These are phyloP conservation scores for Acanthis flammea DNA, from an alignment of 2,797 vertebrate genomes.

Conservation along the genomic window DNA sequence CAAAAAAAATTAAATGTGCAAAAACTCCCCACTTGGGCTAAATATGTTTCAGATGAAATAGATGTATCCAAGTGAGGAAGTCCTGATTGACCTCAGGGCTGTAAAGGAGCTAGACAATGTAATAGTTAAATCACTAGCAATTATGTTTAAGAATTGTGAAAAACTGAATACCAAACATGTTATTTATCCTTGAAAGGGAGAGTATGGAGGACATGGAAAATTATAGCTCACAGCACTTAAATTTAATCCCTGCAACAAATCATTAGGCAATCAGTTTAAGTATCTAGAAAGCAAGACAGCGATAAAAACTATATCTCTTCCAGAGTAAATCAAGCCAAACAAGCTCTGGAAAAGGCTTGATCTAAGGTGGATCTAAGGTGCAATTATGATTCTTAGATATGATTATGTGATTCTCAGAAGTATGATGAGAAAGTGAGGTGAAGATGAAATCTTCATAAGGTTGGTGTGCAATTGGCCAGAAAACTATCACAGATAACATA, in stretches of 20 bases:
- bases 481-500: not conserved
- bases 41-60: not conserved
- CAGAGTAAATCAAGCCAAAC: not conserved
- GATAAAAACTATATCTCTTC: not conserved
- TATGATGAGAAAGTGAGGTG: not conserved
- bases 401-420: not conserved
- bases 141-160: not conserved
- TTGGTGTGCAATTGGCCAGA: not conserved
- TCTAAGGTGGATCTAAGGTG: too few relatives aligned
- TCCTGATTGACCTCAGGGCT: not conserved
- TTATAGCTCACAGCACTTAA: not conserved
- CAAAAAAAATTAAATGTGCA: not conserved
- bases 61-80: not conserved
- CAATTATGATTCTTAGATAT: not conserved
- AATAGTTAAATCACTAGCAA: not conserved
- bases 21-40: not conserved
- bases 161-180: not conserved
- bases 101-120: not conserved
- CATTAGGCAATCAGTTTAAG: constrained; percentile 16
- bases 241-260: constrained; percentile 15
- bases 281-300: not conserved
- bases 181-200: not conserved
- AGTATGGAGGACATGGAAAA: not conserved
- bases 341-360: not conserved
- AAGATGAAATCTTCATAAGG: not conserved